These are phyloP conservation scores for Heliconius hermathena DNA, from an alignment of 1,140 invertebrate genomes.

Conservation along the genomic window DNA sequence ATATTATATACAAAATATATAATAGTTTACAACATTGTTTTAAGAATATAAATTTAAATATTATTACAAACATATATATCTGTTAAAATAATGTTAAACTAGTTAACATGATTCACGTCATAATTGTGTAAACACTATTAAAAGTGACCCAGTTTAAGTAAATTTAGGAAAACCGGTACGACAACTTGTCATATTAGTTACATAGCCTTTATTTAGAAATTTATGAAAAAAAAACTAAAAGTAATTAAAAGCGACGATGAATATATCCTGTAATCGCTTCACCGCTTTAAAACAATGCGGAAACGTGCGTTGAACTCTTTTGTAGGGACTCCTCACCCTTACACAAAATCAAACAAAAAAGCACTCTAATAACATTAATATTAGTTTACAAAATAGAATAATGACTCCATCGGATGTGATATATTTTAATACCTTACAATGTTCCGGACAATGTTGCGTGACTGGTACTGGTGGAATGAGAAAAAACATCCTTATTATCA, in stretches of 20 bases:
- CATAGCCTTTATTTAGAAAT: neutral
- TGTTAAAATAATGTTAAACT: neutral
- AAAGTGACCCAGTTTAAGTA: slow-evolving; percentile 33
- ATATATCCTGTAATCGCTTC: slow-evolving; percentile 56
- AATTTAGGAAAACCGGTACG: slow-evolving; percentile 34
- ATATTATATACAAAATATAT: neutral
- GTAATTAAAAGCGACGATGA: slow-evolving; percentile 25
- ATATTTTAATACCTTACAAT: slow-evolving; percentile 51
- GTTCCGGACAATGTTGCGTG: slow-evolving; percentile 57
- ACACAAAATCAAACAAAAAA: slow-evolving; percentile 27
- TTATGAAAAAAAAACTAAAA: neutral
- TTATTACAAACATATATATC: neutral
- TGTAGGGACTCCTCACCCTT: slow-evolving; percentile 65
- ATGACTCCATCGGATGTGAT: slow-evolving; percentile 48
- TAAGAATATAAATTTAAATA: neutral
- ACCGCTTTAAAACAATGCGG: slow-evolving; percentile 63
- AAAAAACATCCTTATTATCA: neutral
- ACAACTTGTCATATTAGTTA: slow-evolving; percentile 33
- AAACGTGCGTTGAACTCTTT: slow-evolving; percentile 80
- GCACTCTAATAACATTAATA: slow-evolving; percentile 16
- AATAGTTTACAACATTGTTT: no score
- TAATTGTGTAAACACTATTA: neutral
- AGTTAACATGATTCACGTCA: neutral
- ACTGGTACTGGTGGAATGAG: slow-evolving; percentile 34
- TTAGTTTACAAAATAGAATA: slow-evolving; percentile 30